Percentiles rank a stretch among this genome's conserved stretches.
phyloP scores from a whole-genome alignment of 37 sponge, comb jelly and placozoan genomes.

The Beroe forskalii region DNA sequence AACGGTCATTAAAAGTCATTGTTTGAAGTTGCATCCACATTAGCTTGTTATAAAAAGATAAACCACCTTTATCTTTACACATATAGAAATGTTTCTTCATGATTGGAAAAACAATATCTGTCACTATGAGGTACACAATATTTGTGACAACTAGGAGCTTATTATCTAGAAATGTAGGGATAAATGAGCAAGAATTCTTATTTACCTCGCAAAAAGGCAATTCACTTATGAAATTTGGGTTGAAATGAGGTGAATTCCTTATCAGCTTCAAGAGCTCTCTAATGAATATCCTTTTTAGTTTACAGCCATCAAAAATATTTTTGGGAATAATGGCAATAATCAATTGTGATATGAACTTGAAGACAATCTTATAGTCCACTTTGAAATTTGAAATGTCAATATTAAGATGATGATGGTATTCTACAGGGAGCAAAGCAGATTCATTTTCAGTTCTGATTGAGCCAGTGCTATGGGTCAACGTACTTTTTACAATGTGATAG shows the following conservation, averaged over 20 bases:
- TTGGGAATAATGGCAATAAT: neutral
- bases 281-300: neutral
- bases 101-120: neutral
- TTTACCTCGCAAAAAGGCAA: neutral
- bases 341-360: neutral
- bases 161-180: neutral
- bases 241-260: no score
- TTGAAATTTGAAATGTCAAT: neutral
- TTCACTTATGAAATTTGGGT: neutral
- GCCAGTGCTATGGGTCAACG: no score
- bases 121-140: neutral
- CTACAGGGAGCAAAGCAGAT: no score
- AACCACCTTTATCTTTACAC: neutral
- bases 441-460: no score
- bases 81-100: neutral
- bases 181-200: neutral
- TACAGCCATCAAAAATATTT: neutral
- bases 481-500: no score
- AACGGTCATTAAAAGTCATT: neutral
- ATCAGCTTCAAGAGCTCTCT: neutral
- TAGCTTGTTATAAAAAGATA: neutral
- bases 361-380: neutral
- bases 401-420: no score
- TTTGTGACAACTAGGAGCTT: neutral
- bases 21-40: neutral